Evolutionary conservation across 2,888 invertebrate species (phyloP).

Genomic region (Megalurothrips usitatus): DNA sequence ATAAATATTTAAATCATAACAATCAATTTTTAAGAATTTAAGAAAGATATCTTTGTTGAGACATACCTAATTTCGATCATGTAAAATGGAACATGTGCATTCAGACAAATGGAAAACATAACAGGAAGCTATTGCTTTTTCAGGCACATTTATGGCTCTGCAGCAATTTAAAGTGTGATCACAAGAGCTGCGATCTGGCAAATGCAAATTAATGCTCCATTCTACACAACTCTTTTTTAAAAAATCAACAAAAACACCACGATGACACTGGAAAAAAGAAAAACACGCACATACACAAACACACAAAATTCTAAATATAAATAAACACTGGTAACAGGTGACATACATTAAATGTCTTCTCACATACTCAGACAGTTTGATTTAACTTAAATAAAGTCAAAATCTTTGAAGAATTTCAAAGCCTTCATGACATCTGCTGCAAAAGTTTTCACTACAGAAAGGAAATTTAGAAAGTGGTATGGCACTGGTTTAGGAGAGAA

Average conservation of each 20-base stretch:
- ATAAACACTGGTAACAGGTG: conserved; percentile 19
- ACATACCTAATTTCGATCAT: not conserved
- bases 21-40: conserved; percentile 17
- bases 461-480: not conserved
- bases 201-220: conserved; percentile 25
- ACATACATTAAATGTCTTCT: conserved; percentile 26
- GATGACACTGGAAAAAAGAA: conserved; percentile 25
- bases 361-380: not conserved
- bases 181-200: conserved; percentile 24
- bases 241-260: conserved; percentile 14
- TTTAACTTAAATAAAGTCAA: conserved; percentile 36
- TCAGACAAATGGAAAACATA: not conserved
- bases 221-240: conserved; percentile 24
- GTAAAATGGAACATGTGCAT: conserved; percentile 14
- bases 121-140: not conserved
- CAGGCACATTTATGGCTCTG: conserved; percentile 19
- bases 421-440: conserved; percentile 34
- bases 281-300: conserved; percentile 26
- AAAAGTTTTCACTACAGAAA: not conserved
- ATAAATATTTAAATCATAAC: conserved; percentile 24
- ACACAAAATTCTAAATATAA: conserved; percentile 29
- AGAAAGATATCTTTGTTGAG: conserved; percentile 2
- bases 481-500: conserved; percentile 35
- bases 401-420: conserved; percentile 36
- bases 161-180: conserved; percentile 8